These are phyloP conservation scores for Drosophila pseudotakahashii DNA, from an alignment of 2,888 invertebrate genomes.

Conservation along the genomic window DNA sequence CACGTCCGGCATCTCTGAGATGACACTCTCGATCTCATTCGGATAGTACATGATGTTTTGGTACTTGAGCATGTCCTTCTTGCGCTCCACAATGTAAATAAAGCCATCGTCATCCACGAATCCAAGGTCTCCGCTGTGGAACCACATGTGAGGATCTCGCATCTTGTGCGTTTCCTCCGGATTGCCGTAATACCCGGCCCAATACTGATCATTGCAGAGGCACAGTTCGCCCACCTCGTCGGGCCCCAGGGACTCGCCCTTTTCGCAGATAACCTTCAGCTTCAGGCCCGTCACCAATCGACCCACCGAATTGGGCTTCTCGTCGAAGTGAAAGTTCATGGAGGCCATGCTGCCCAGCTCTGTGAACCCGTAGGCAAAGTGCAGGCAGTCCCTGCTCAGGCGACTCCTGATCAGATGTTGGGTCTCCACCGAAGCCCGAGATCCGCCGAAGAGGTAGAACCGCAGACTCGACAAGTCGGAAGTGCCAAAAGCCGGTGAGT, in stretches of 20 bases:
- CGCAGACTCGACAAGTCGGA: conserved; percentile 59
- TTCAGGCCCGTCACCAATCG: conserved; percentile 56
- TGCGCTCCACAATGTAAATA: conserved; percentile 73
- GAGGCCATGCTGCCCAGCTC: conserved; percentile 66
- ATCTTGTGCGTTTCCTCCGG: conserved; percentile 60
- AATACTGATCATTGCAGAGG: conserved; percentile 49
- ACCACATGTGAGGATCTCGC: conserved; percentile 75
- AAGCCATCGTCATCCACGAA: conserved; percentile 77
- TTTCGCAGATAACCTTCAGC: conserved; percentile 70
- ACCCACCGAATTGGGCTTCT: conserved; percentile 68
- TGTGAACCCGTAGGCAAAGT: conserved; percentile 69
- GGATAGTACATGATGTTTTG: conserved; percentile 74
- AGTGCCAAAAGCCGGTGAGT: conserved; percentile 45
- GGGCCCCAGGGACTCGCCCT: conserved; percentile 56
- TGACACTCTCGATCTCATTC: conserved; percentile 71
- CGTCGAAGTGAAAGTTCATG: conserved; percentile 47
- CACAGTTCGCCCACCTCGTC: conserved; percentile 73
- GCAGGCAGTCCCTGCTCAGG: conserved; percentile 55
- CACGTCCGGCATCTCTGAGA: conserved; percentile 69
- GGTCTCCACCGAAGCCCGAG: conserved; percentile 54
- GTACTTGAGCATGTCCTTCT: conserved; percentile 74
- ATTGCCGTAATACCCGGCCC: conserved; percentile 80
- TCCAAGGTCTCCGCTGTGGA: conserved; percentile 80
- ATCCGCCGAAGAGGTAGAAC: conserved; percentile 58
- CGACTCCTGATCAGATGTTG: conserved; percentile 56